These are phyloP conservation scores for Ditylenchus dipsaci DNA, from an alignment of 1,140 invertebrate species.

Conservation along the genomic window DNA sequence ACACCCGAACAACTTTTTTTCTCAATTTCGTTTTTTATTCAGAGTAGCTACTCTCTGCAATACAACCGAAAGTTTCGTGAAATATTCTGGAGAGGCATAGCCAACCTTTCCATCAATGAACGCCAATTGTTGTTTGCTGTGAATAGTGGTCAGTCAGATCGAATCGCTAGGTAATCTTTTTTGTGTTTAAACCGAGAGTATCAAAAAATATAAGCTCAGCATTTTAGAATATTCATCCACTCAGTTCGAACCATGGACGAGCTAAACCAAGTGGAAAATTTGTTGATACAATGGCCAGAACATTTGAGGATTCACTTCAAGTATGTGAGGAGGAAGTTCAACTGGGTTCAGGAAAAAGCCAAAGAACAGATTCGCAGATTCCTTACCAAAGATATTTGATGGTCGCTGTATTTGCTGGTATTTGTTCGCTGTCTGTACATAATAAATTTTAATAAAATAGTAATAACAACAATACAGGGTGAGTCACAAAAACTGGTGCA, in stretches of 20 bases:
- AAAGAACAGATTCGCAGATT: constrained; percentile 31
- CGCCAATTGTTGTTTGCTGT: constrained; percentile 48
- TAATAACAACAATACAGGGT: no score
- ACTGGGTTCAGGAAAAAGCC: constrained; percentile 34
- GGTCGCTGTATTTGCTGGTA: no score
- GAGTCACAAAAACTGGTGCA: no score
- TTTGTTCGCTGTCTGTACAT: no score
- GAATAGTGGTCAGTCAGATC: constrained; percentile 47
- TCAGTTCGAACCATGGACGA: constrained; percentile 45
- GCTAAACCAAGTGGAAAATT: constrained; percentile 22
- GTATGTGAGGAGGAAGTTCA: constrained; percentile 30
- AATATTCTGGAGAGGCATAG: constrained; percentile 44
- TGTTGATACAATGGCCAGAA: constrained; percentile 35
- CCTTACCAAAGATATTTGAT: background rate
- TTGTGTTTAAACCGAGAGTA: background rate
- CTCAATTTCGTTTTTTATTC: constrained; percentile 15
- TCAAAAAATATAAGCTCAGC: background rate
- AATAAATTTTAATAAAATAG: no score
- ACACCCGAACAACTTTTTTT: no score
- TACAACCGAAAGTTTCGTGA: constrained; percentile 53
- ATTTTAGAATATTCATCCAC: constrained; percentile 37
- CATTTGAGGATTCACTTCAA: constrained; percentile 36
- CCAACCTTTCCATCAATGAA: constrained; percentile 35
- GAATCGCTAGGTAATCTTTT: constrained; percentile 9
- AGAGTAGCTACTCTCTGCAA: constrained; percentile 44